Evolutionary conservation across 1,140 invertebrate genomes (phyloP).

Genomic region (Galleria mellonella): DNA sequence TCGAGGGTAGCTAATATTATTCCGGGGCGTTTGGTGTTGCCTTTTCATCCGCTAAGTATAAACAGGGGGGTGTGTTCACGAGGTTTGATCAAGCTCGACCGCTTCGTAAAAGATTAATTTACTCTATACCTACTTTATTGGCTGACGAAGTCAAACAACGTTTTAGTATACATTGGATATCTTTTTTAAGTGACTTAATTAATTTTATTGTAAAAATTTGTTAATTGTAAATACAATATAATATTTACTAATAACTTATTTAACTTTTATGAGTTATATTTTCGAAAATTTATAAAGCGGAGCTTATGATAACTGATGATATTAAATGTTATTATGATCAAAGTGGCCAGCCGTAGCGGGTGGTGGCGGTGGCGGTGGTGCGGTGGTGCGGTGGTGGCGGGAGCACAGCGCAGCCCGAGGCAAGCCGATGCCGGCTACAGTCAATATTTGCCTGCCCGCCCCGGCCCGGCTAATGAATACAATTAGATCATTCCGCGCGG

Average conservation of each 20-base stretch:
- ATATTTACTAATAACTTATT: no score
- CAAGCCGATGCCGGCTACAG: slow-evolving; percentile 31
- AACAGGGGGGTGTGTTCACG: slow-evolving; percentile 65
- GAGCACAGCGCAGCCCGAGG: slow-evolving; percentile 19
- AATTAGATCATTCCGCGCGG: slow-evolving; percentile 72
- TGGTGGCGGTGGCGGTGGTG: neutral
- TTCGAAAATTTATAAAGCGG: no score
- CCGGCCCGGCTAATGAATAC: slow-evolving; percentile 66
- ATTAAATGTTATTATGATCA: no score
- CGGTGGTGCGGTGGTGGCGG: slow-evolving; percentile 2
- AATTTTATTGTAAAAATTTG: no score
- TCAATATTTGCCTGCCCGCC: slow-evolving; percentile 66
- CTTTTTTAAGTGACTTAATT: no score
- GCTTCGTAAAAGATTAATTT: slow-evolving; percentile 57
- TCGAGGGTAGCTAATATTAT: slow-evolving; percentile 72
- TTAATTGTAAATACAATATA: no score
- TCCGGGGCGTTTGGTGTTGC: slow-evolving; percentile 69
- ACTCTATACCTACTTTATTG: slow-evolving; percentile 28
- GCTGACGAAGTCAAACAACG: neutral
- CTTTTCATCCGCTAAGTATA: slow-evolving; percentile 72
- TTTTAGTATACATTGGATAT: no score
- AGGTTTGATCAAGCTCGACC: slow-evolving; percentile 58
- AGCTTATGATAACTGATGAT: no score
- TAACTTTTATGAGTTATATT: no score
- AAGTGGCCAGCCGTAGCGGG: neutral